phyloP scores from a whole-genome alignment of 2,113 vertebrate species.

The Varanus komodoensis region DNA sequence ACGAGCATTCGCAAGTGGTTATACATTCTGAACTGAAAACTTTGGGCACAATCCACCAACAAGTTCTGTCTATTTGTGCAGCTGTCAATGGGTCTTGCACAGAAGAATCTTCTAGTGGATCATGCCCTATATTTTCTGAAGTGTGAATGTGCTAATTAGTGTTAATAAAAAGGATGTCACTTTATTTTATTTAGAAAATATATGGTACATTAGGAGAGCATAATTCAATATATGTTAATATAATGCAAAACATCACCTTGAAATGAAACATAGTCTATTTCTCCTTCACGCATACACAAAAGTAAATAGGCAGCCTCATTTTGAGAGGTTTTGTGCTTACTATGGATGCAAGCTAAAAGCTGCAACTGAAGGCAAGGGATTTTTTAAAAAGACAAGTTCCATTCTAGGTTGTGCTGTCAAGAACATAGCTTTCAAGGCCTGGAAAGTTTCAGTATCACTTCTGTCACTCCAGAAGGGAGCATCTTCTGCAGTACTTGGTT shows the following conservation, averaged over 20 bases:
- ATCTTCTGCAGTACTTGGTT: no score
- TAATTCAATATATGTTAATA: slow-evolving; percentile 36
- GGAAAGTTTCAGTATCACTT: background rate
- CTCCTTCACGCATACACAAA: background rate
- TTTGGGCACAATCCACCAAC: background rate
- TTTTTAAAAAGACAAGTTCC: background rate
- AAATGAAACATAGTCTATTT: background rate
- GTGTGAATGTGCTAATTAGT: slow-evolving; percentile 7
- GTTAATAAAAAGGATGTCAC: background rate
- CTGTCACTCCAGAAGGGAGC: background rate
- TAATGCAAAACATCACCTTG: slow-evolving; percentile 36
- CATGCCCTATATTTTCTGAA: slow-evolving; percentile 8
- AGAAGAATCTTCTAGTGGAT: background rate
- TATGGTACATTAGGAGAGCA: background rate
- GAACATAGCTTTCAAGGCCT: background rate
- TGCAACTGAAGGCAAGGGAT: background rate
- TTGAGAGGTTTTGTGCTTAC: background rate
- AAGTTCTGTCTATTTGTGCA: background rate
- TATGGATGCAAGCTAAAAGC: background rate
- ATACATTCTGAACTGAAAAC: slow-evolving; percentile 37
- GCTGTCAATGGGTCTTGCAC: background rate
- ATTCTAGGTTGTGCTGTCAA: background rate
- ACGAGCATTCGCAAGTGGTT: slow-evolving; percentile 39
- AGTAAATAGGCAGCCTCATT: background rate
- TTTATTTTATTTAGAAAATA: background rate